phyloP scores from a whole-genome alignment of 1,140 invertebrate genomes.

The Chrysomallon squamiferum region DNA sequence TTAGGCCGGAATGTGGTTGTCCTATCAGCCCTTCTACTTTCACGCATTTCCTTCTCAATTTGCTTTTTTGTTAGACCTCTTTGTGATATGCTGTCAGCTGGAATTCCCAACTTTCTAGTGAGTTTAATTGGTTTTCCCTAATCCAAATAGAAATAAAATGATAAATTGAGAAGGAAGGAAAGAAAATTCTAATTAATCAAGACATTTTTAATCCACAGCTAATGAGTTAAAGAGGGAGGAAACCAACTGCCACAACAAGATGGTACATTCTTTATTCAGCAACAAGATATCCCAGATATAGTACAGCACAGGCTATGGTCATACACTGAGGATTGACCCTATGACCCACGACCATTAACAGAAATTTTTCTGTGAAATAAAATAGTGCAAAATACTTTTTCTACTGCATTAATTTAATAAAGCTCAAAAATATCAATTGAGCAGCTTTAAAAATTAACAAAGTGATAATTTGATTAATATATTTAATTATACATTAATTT shows the following conservation, averaged over 20 bases:
- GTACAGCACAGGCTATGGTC: too few species aligned
- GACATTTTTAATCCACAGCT: background rate
- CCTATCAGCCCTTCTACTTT: slow-evolving; percentile 25
- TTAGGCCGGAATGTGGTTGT: slow-evolving; percentile 69
- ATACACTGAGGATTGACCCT: too few species aligned
- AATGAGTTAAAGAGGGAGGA: background rate
- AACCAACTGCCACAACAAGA: background rate
- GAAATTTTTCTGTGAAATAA: background rate
- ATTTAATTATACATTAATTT: too few species aligned
- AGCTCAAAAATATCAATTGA: background rate
- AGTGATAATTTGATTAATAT: too few species aligned
- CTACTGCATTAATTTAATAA: background rate
- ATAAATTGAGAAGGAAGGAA: background rate
- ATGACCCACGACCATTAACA: too few species aligned
- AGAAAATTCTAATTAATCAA: background rate
- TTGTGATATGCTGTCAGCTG: slow-evolving; percentile 22
- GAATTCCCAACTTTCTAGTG: slow-evolving; percentile 31
- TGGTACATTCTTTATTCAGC: background rate
- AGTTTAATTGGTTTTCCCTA: slow-evolving; percentile 32
- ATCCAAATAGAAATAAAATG: background rate
- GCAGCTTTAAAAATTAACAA: too few species aligned
- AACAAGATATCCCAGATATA: background rate
- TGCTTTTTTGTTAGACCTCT: slow-evolving; percentile 38
- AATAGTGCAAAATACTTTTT: background rate
- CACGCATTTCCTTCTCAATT: slow-evolving; percentile 34